Percentiles rank a stretch among this genome's conserved stretches.
phyloP scores from a whole-genome alignment of 92 coral and sea anemone species.

The Phenganax marumi region DNA sequence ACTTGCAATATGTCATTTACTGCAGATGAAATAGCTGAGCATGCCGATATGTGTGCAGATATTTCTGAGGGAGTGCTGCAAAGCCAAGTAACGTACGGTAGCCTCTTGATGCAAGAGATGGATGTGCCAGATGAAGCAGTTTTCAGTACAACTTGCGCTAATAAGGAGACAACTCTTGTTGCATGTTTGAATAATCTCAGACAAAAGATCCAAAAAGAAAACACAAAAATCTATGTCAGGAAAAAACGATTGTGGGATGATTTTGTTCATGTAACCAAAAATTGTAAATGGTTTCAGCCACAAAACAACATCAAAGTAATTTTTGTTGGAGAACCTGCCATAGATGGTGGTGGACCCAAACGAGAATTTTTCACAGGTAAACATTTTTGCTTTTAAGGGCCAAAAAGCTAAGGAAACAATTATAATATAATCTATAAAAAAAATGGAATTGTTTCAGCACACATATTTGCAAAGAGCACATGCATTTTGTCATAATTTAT shows the following conservation, averaged over 20 bases:
- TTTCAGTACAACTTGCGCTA: not conserved
- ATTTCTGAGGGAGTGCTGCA: not conserved
- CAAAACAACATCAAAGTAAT: slow-evolving; percentile 7
- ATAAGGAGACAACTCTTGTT: not conserved
- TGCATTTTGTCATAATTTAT: no score
- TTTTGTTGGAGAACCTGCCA: not conserved
- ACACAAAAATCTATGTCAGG: not conserved
- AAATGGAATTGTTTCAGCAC: no score
- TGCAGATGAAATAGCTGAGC: slow-evolving; percentile 14
- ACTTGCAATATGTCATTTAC: slow-evolving; percentile 14
- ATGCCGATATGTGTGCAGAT: slow-evolving; percentile 27
- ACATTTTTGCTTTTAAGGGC: no score
- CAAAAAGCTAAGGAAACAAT: no score
- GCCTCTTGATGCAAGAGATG: slow-evolving; percentile 10
- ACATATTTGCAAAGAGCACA: no score
- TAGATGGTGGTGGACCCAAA: not conserved
- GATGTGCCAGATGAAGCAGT: not conserved
- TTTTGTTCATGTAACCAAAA: not conserved
- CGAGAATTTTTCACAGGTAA: no score
- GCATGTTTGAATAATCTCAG: not conserved
- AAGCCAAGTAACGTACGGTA: slow-evolving; percentile 15
- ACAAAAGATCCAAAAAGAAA: slow-evolving; percentile 5
- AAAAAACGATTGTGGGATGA: slow-evolving; percentile 18
- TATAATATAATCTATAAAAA: no score
- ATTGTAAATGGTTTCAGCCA: slow-evolving; percentile 21